Percentiles rank a stretch among this genome's conserved stretches.
These are phyloP conservation scores for Heliconius ethilla DNA, from an alignment of 2,888 invertebrate genomes.

Conservation along the genomic window DNA sequence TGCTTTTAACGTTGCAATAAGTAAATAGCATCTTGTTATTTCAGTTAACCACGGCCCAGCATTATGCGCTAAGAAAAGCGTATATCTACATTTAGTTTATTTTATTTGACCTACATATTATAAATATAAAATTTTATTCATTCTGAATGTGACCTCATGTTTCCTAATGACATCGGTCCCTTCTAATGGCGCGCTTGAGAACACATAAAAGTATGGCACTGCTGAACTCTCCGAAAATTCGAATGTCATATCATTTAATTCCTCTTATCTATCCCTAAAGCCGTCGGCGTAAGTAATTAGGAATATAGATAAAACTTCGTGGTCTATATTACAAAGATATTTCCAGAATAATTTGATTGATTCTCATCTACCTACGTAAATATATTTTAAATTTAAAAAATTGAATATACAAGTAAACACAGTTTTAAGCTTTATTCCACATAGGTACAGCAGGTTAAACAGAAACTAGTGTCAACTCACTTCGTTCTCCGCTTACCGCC, in stretches of 20 bases:
- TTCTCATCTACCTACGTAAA: neutral
- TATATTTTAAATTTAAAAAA: neutral
- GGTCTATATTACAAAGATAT: conserved; percentile 8
- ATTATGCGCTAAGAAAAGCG: too few relatives aligned
- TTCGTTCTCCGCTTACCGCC: neutral
- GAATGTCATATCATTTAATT: conserved; percentile 39
- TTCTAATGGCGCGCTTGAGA: conserved; percentile 30
- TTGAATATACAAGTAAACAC: neutral
- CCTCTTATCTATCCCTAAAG: conserved; percentile 36
- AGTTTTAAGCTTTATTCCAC: neutral
- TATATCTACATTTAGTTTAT: neutral
- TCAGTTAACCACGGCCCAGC: too few relatives aligned
- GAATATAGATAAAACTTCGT: conserved; percentile 19
- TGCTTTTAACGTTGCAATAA: too few relatives aligned
- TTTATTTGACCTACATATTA: neutral
- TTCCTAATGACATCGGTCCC: conserved; percentile 30
- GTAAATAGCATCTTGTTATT: too few relatives aligned
- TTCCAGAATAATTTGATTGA: neutral
- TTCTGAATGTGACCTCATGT: neutral
- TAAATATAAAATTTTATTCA: conserved; percentile 1
- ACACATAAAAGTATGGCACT: conserved; percentile 43
- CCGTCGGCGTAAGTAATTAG: conserved; percentile 31
- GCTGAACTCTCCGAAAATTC: conserved; percentile 36
- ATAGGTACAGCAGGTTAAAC: too few relatives aligned
- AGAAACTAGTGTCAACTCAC: neutral